Conservation (phyloP, 2,797 vertebrate genomes). For the Silurus aristotelis region DNA sequence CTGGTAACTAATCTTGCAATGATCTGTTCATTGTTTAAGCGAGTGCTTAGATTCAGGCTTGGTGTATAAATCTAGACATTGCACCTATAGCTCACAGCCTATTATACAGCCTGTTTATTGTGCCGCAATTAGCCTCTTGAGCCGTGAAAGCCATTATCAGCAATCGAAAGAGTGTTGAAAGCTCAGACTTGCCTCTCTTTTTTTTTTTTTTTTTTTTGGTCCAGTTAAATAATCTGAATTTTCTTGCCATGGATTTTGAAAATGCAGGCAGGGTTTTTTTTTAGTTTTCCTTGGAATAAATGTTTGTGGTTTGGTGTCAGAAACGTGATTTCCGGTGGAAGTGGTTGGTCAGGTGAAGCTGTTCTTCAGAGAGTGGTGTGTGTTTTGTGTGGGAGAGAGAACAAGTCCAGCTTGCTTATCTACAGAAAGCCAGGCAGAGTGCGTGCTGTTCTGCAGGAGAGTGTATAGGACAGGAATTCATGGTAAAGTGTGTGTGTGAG, state of each 20-base stretch:
- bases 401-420: slow-evolving; percentile 31
- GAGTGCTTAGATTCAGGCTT: not conserved
- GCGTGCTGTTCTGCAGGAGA: not conserved
- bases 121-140: slow-evolving; percentile 24
- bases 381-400: not conserved
- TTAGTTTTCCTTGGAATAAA: not conserved
- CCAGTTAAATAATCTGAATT: not conserved
- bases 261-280: not conserved
- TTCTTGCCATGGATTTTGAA: not conserved
- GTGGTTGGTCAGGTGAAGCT: slow-evolving; percentile 4
- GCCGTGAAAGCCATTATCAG: slow-evolving; percentile 16
- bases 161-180: slow-evolving; percentile 19
- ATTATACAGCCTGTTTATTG: slow-evolving; percentile 2
- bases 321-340: slow-evolving; percentile 21
- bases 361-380: not conserved
- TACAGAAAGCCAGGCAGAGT: slow-evolving; percentile 33
- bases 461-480: not conserved
- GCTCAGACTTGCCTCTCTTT: not conserved
- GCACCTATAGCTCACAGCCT: not conserved
- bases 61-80: slow-evolving; percentile 14
- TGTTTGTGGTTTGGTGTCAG: slow-evolving; percentile 29
- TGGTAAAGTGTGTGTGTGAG: not conserved
- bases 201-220: not conserved
- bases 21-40: slow-evolving; percentile 4
- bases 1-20: slow-evolving; percentile 21